Evolutionary conservation across 2,888 invertebrate genomes (phyloP), one percentile per base, ranked within the genome.

Genomic region (Campoletis raptor): DNA sequence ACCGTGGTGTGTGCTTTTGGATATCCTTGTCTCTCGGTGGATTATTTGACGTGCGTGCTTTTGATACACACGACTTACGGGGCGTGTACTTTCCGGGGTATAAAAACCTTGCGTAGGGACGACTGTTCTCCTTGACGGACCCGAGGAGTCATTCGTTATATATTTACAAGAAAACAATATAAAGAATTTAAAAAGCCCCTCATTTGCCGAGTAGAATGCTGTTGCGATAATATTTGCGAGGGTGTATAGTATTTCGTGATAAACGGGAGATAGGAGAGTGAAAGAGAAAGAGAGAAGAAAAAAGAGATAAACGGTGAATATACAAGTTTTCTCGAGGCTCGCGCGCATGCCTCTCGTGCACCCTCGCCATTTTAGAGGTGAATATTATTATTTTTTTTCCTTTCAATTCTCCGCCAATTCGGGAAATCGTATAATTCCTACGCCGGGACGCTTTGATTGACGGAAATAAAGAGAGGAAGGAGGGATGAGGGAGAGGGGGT

Each of bases 301-400:
- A 52, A 54, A 67, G 73, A 84, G 74, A 85, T 69, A 81, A 76
- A 81, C 85, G 70, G 82, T 80, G 85, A 85, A 85, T 87, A 81
- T 52, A 66, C 48, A 77, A 76, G 85, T 81, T 80, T 87, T 83
- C 80, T 83, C 81, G 88, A 86, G 88, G 85, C 85, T 83, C 87
- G 88, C 89, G 90, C 88, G 90, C 90, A 90, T 90, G 90, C 87
- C 90, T 89, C 87, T 83, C 90, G 89, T 89, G 89, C 90, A 90
- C 90, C 91, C 92, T 93, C 94, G 94, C 94, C 94, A 94, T 94
- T 93, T 94, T 93, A 93, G 92, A 93, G 93, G 94, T 94, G 93
- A 94, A 93, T 92, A 92, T 92, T 90, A 91, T 84, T 86, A 88
- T 79, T 85, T 87, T 77, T 85, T 82, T 80, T 74, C 54, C 52